Evolutionary conservation across 2,888 invertebrate species (phyloP), one percentile per base, ranked within the genome.

Genomic region (Petrophora chlorosata): DNA sequence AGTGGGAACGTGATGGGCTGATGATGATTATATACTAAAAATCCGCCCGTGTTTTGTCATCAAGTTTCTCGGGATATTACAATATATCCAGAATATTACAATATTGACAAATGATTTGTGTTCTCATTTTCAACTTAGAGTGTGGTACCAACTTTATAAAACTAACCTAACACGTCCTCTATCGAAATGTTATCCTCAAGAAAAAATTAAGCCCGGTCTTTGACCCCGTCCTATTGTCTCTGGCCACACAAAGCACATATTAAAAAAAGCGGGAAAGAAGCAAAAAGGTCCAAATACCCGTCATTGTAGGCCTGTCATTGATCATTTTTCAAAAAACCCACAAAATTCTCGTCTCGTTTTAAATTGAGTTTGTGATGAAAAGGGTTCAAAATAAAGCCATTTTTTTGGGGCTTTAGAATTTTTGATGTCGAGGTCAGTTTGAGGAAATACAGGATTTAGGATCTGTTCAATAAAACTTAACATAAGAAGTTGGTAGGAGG

Each of bases 321-420:
- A 87, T 89, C 85, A 88, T 87, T 86, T 87, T 82, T 83, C 79
- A 85, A 87, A 85, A 86, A 86, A 81, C 73, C 75, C 74, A 74
- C 70, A 74, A 85, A n/a, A 83, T 78, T 83, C 77, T 49, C 49
- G 32, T 45, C 71, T 64, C 50, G 55, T 62, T 61, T 65, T 65
- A 78, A 78, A 81, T 79, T 79, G 75, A 77, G 79, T 78, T 75
- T 75, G 67, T 74, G 70, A 67, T 74, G 76, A 79, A 78, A 76
- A 72, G 75, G 67, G 65, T 41, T 14, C 50, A 39, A 43, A 19
- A 49, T 29, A 44, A 34, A 17, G 34, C 7, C 17, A 19, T 40
- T 44, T 44, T 40, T 34, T 17, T 10, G 12, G 15, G 3, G 23
- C 33, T 43, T 41, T 43, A 29, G 16, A 49, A 39, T 34, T 39